These are phyloP conservation scores for Cherax destructor DNA, from an alignment of 1,140 invertebrate species.

Conservation along the genomic window DNA sequence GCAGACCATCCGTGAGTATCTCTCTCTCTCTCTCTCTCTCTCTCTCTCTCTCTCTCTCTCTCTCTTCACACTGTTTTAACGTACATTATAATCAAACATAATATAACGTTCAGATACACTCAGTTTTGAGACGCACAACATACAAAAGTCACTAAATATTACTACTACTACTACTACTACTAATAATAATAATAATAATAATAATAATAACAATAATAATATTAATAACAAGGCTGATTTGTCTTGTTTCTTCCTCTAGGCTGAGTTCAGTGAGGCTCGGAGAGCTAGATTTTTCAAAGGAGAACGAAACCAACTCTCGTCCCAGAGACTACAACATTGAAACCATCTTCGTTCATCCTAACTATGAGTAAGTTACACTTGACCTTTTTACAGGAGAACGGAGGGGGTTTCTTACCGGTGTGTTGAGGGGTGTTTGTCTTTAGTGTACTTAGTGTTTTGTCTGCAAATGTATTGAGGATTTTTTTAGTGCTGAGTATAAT, in stretches of 20 bases:
- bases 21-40: slow-evolving; percentile 1
- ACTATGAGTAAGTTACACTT: background rate
- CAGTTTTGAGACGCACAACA: too few species aligned
- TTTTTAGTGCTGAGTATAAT: too few species aligned
- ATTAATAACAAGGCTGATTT: too few species aligned
- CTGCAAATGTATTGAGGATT: too few species aligned
- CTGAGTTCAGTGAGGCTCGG: slow-evolving; percentile 23
- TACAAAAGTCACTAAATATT: too few species aligned
- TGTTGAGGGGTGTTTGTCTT: background rate
- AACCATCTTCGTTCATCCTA: slow-evolving; percentile 24
- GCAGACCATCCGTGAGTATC: background rate
- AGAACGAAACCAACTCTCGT: slow-evolving; percentile 27
- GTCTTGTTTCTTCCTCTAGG: background rate
- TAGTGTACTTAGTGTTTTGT: too few species aligned
- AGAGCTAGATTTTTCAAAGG: slow-evolving; percentile 23
- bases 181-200: too few species aligned
- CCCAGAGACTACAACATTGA: slow-evolving; percentile 26
- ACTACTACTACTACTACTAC: too few species aligned
- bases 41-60: background rate
- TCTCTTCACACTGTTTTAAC: too few species aligned
- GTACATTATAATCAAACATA: too few species aligned
- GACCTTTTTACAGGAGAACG: background rate
- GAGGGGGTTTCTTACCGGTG: background rate
- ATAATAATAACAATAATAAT: too few species aligned
- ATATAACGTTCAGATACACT: too few species aligned